Conservation (phyloP, 2,113 vertebrate genomes). For the Entelurus aequoreus region DNA sequence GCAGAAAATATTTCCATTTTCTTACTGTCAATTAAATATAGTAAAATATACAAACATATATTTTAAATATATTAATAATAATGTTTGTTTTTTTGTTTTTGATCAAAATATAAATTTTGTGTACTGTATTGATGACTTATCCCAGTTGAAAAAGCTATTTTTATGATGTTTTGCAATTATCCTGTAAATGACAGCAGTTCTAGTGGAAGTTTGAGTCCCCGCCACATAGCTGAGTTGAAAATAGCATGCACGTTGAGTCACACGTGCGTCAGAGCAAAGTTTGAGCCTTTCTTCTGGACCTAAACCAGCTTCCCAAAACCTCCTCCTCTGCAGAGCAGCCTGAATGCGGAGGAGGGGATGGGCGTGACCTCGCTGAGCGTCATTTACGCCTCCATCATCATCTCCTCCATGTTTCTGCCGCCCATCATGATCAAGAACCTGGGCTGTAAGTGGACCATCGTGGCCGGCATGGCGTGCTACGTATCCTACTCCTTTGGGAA, state of each 20-base stretch:
- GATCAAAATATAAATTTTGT: too few species aligned
- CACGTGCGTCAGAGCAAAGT: neutral
- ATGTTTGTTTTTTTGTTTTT: too few species aligned
- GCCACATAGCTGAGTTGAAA: neutral
- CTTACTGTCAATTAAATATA: too few species aligned
- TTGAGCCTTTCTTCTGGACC: neutral
- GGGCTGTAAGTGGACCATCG: conserved; percentile 95
- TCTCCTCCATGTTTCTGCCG: conserved; percentile 92
- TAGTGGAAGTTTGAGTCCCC: too few species aligned
- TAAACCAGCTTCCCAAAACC: neutral
- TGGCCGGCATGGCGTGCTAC: conserved; percentile 86
- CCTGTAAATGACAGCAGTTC: too few species aligned
- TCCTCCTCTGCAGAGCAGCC: conserved; percentile 81
- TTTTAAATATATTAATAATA: too few species aligned
- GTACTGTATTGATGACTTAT: too few species aligned
- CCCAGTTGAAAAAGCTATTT: too few species aligned
- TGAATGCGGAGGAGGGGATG: conserved; percentile 83
- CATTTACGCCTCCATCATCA: conserved; percentile 81
- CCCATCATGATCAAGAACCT: conserved; percentile 85
- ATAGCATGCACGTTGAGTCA: neutral
- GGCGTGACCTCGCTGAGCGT: conserved; percentile 86
- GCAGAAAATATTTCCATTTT: too few species aligned
- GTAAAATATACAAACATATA: too few species aligned
- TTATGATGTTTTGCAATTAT: too few species aligned
- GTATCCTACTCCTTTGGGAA: conserved; percentile 87